Evolutionary conservation across 1,140 invertebrate genomes (phyloP), one percentile per base, ranked within the genome.

Genomic region (Drosophila biarmipes): DNA sequence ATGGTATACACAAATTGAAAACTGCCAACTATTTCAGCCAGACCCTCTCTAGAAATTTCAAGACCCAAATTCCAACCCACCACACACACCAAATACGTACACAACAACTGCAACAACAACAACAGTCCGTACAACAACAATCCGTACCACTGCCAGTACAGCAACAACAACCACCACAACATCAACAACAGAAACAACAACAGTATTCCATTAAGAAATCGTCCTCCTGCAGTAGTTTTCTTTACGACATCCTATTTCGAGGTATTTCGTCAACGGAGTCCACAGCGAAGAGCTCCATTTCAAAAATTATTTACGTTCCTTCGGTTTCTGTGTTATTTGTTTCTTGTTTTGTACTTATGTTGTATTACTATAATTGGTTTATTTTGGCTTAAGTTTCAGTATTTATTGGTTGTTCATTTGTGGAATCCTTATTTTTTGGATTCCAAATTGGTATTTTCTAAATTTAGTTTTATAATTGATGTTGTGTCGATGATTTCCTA

Each of bases 231-330:
- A 91, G 91, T 92, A 92, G 78, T 85, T 92, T 85, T 78, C 89
- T 92, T 78, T 90, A 92, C 85, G 90, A 92, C 92, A 89, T 91
- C 64, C 62, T 90, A 80, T 92, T 91, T 91, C 85, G 91, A 92
- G 89, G 90, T 92, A 92, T 92, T 82, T 69, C 85, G 85, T 91
- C 80, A 84, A 73, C 68, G 81, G 80, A 90, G 81, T 80, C 21
- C 27, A 34, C 14, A 19, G 37, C 12, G 37, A 91, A 77, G 84
- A 78, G 74, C 73, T 68, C 74, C 63, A 69, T 64, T 80, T 77
- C 63, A 31, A 59, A 78, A 81, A 76, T 78, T 63, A 66, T 80
- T 62, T 86, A 77, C 40, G 34, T 63, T 80, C 27, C 48, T 57
- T 38, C 48, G 78, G 76, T 72, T 56, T 66, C 67, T 78, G 55